These are phyloP conservation scores for Oxytorus armatus DNA, from an alignment of 2,888 invertebrate species.

Conservation along the genomic window DNA sequence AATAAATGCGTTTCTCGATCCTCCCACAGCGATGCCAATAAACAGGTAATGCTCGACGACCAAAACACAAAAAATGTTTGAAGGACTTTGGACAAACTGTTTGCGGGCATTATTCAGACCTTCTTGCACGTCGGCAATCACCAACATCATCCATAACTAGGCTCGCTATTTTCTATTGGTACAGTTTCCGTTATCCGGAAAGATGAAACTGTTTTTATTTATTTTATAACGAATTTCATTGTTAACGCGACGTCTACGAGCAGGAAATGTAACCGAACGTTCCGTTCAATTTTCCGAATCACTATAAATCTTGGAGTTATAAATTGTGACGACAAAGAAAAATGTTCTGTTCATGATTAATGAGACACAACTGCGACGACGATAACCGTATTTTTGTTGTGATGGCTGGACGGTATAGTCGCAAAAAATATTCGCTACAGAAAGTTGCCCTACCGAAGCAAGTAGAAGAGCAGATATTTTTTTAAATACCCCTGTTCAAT, in stretches of 20 bases:
- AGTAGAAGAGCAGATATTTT: too few relatives aligned
- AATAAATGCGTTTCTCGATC: slow-evolving; percentile 40
- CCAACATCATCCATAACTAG: neutral
- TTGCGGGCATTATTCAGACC: neutral
- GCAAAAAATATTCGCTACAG: neutral
- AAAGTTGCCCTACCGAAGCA: too few relatives aligned
- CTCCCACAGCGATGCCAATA: neutral
- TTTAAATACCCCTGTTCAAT: too few relatives aligned
- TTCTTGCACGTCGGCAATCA: neutral
- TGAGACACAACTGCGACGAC: too few relatives aligned
- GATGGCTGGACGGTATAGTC: neutral
- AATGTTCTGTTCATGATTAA: too few relatives aligned
- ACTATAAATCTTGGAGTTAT: neutral
- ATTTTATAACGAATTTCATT: slow-evolving; percentile 16
- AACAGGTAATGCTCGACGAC: neutral
- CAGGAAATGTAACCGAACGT: neutral
- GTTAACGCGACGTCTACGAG: neutral
- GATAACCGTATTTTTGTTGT: too few relatives aligned
- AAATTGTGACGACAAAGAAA: neutral
- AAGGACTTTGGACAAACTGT: neutral
- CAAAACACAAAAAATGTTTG: neutral
- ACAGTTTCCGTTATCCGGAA: neutral
- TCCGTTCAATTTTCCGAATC: neutral
- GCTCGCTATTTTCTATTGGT: slow-evolving; percentile 5
- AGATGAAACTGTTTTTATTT: slow-evolving; percentile 5